Evolutionary conservation across 2,888 invertebrate genomes (phyloP).

Genomic region (Nowickia ferox): DNA sequence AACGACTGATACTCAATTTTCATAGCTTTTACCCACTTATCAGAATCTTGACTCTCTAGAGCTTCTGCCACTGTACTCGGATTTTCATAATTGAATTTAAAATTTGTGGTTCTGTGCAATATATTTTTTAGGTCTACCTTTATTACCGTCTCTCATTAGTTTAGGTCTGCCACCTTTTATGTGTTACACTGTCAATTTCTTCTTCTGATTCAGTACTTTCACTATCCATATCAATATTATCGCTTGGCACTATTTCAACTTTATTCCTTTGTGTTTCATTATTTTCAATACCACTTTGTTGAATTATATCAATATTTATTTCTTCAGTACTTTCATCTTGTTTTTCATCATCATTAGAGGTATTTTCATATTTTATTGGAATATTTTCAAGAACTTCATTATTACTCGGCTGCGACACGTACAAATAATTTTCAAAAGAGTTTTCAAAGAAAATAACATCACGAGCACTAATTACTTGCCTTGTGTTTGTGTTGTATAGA

Average conservation of each 20-base stretch:
- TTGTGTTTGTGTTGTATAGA: conserved; percentile 57
- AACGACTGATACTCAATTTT: conserved; percentile 10
- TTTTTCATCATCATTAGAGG: background rate
- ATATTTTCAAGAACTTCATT: background rate
- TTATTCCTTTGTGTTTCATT: background rate
- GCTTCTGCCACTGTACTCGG: conserved; percentile 50
- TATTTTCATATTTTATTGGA: background rate
- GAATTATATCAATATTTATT: background rate
- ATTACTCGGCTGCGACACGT: background rate
- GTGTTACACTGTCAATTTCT: background rate
- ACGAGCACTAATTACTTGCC: conserved; percentile 61
- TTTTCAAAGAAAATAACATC: conserved; percentile 72
- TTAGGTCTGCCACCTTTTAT: conserved; percentile 36
- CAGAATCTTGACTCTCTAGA: conserved; percentile 11
- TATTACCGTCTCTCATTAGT: conserved; percentile 38
- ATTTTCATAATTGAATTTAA: conserved; percentile 60
- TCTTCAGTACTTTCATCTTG: background rate
- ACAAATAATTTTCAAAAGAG: conserved; percentile 46
- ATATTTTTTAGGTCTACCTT: conserved; percentile 52
- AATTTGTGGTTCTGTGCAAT: conserved; percentile 41
- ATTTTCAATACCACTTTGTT: background rate
- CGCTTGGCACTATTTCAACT: background rate
- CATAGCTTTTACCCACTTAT: conserved; percentile 49
- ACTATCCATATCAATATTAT: background rate
- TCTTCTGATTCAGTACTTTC: background rate